Base-by-base conservation (phyloP, 2,888 invertebrate genomes). In the Crepidodera aurea region DNA sequence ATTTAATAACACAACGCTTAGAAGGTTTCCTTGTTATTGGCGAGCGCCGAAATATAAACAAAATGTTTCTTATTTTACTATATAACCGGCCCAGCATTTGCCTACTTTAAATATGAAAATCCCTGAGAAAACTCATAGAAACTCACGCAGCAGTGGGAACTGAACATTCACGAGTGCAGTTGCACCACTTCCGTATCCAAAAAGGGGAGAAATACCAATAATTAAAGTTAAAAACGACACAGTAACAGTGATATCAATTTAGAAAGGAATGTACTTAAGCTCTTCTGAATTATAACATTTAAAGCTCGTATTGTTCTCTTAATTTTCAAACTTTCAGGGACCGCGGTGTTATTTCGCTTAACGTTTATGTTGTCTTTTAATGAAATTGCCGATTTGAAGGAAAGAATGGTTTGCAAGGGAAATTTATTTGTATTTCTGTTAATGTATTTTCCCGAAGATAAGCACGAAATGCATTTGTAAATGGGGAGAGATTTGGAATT, bases 181-280 rank as follows among this genome's bases (percentile, higher is more conserved):
- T 5, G 19, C 2, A 3, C 2, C 18, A 2, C 12, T 18, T 18
- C 10, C 1, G 6, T n/a, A 19, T 12, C 22, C 13, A 16, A 6
- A 44, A 55, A 44, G 54, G 42, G 12, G 2, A 32, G 37, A 34
- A 51, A 34, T 34, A 7, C 46, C 34, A 37, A 46, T 56, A 56
- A 56, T 56, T 42, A 46, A 46, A 46, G 46, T 22, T 34, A 19
- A 56, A 56, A 56, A 56, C 46, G 44, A 46, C 55, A 42, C 46
- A 46, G 46, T 46, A 56, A 42, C 44, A 56, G 46, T 29, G 44
- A 56, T 56, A 56, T 46, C 56, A 56, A 56, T 56, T 56, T 56
- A 56, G 44, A 56, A 46, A 44, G 56, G 56, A 56, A 56, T 56
- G 56, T 56, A 56, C 34, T 46, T 56, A 46, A 42, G 42, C 46